Evolutionary conservation across 2,113 vertebrate species (phyloP).

Genomic region (Lepidothrix coronata): DNA sequence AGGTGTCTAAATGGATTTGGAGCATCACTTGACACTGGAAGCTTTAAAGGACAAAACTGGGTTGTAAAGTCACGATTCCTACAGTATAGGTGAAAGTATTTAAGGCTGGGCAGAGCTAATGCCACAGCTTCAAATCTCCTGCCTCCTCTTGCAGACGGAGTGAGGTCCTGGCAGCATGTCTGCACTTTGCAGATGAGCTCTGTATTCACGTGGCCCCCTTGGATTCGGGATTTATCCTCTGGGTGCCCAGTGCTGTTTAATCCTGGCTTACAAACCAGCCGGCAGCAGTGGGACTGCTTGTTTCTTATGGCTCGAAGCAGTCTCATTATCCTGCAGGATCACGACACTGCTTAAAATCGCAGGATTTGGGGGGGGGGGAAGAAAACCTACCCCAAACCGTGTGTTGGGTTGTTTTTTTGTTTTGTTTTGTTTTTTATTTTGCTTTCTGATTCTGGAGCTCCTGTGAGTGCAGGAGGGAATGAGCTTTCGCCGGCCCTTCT

Average conservation of each 20-base stretch:
- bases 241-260: not conserved
- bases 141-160: not conserved
- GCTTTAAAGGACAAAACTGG: not conserved
- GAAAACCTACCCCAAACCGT: not conserved
- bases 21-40: not conserved
- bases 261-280: not conserved
- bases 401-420: no score
- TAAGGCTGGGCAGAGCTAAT: not conserved
- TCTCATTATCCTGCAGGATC: not conserved
- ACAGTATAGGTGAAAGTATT: not conserved
- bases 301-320: not conserved
- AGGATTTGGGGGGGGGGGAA: not conserved
- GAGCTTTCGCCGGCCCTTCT: fast-evolving
- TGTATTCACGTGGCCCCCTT: not conserved
- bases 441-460: not conserved
- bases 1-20: not conserved
- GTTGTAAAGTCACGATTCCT: not conserved
- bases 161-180: not conserved
- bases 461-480: fast-evolving
- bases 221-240: not conserved
- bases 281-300: not conserved
- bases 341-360: not conserved
- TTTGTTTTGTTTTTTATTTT: not conserved
- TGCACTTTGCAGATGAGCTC: not conserved
- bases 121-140: not conserved